Evolutionary conservation across 2,797 vertebrate genomes (phyloP), one percentile per base, ranked within the genome.

Genomic region (Helicolenus hilgendorfi): DNA sequence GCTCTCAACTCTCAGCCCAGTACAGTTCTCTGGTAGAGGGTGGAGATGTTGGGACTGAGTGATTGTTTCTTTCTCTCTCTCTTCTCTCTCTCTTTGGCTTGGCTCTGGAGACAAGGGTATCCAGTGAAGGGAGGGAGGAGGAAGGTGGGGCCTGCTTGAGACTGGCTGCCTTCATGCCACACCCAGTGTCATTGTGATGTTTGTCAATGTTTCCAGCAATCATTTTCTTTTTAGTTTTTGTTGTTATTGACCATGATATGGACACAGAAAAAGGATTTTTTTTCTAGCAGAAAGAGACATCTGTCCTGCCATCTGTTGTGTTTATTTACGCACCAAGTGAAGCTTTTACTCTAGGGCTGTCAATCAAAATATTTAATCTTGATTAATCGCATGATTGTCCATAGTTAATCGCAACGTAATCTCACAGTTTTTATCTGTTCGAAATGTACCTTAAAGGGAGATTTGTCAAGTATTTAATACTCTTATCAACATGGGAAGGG

Each of bases 31-130:
- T 85, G 83, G 76, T 74, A 70, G 78, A 84, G 76, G 88, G 87
- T 80, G 91, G 87, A 87, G 85, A 87, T 68, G 78, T 81, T 81
- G 65, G 72, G 65, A 72, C 31, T 89, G 75, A 89, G 80, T 79
- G 80, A 86, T 92, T 63, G 59, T 85, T 76, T 62, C 63, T 78
- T 31, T 76, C 62, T 59, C 64, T 58, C 63, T 74, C 45, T 72
- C 41, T 41, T 58, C 63, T 58, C 64, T 75, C 49, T 72, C 41
- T 45, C 59, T 74, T 31, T 87, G 70, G 26, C 11, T 67, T 59
- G 63, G 38, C 79, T 89, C 79, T 81, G 77, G 79, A 94, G 70
- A 83, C 77, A 79, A 94, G 86, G 83, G 78, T 59, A 31, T 75
- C 56, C 45, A 81, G 72, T 73, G 59, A 84, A 73, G 81, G 77